phyloP scores from a whole-genome alignment of 2,113 vertebrate species.

The Heterocephalus glaber region DNA sequence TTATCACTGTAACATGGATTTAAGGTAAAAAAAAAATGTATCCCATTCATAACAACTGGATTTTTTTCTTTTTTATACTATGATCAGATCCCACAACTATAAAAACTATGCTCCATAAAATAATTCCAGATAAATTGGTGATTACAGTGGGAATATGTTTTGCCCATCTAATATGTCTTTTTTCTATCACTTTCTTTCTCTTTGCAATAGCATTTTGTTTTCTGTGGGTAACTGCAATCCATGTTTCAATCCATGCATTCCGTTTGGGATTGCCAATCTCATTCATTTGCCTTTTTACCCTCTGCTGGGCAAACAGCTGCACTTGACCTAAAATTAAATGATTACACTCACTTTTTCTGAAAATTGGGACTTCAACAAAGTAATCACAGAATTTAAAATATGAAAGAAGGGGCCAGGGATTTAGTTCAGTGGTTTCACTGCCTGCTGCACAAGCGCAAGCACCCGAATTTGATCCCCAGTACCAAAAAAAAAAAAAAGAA shows the following conservation, averaged over 20 bases:
- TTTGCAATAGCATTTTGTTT: not conserved
- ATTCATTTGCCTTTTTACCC: rapidly evolving
- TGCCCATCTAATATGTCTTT: not conserved
- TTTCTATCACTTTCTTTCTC: not conserved
- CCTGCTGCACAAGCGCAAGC: too few species aligned
- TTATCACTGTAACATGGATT: not conserved
- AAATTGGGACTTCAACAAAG: not conserved
- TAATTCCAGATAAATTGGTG: too few species aligned
- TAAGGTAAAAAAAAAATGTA: not conserved
- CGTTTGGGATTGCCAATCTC: not conserved
- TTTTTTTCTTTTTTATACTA: not conserved
- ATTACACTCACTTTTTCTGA: not conserved
- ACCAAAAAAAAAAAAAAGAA: too few species aligned
- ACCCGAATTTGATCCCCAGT: too few species aligned
- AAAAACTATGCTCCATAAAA: not conserved
- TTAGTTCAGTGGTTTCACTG: too few species aligned
- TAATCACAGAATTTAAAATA: not conserved
- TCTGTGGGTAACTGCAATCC: too few species aligned
- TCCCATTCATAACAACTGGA: not conserved
- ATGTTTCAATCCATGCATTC: too few species aligned
- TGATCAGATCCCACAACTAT: not conserved
- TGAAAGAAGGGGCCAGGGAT: too few species aligned
- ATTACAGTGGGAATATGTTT: not conserved
- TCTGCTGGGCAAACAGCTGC: not conserved
- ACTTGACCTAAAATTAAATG: not conserved